A percentile compares a stretch with the other conserved stretches of the same genome.
Conservation (phyloP, 2,888 invertebrate genomes). For the Phorcus lineatus region DNA sequence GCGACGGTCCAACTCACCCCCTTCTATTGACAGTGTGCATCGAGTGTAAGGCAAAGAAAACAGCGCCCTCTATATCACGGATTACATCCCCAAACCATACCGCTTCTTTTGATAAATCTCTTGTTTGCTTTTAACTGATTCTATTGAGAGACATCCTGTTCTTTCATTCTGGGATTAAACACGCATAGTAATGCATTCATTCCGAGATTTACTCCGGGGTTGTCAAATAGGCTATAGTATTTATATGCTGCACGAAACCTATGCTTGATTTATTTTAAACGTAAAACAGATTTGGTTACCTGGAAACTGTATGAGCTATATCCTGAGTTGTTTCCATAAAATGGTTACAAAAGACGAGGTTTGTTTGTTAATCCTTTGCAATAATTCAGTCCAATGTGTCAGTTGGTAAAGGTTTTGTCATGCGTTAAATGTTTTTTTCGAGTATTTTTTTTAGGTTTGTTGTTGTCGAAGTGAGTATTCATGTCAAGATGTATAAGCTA, state of each 20-base stretch:
- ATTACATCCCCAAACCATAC: background rate
- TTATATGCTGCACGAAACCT: background rate
- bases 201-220: background rate
- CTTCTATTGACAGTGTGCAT: background rate
- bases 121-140: background rate
- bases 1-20: background rate
- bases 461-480: no score
- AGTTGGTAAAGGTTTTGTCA: no score
- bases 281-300: background rate
- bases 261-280: conserved; percentile 1
- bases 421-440: no score
- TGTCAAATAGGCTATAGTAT: background rate
- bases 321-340: no score
- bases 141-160: background rate
- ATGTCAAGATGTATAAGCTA: no score
- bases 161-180: background rate
- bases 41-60: background rate
- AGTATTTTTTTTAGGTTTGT: no score
- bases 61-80: background rate
- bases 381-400: no score
- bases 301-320: background rate
- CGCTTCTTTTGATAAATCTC: background rate
- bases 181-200: background rate
- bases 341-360: no score
- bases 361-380: no score